phyloP scores from a whole-genome alignment of 2,113 vertebrate species.

The Parus major region DNA sequence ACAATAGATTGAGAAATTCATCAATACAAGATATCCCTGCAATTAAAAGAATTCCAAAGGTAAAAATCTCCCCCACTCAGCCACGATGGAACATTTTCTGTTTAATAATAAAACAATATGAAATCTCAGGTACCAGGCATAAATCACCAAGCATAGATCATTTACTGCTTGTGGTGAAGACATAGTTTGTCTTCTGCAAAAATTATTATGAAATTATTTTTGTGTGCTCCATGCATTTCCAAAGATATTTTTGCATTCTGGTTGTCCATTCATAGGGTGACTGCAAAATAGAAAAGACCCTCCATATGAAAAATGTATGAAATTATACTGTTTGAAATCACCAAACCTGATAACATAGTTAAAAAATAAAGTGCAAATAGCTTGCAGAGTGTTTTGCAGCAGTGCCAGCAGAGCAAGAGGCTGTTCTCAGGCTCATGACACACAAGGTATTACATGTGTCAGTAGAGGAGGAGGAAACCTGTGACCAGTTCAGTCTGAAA shows the following conservation, averaged over 20 bases:
- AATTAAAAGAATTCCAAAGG: neutral
- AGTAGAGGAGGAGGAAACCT: neutral
- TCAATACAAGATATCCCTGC: neutral
- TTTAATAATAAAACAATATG: neutral
- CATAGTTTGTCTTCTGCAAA: neutral
- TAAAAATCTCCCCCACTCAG: neutral
- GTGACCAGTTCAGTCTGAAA: neutral
- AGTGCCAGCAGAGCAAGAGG: neutral
- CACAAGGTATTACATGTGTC: neutral
- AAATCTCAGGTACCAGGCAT: neutral
- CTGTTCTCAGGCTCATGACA: neutral
- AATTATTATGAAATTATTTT: neutral
- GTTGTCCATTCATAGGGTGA: neutral
- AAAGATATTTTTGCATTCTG: neutral
- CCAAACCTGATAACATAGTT: neutral
- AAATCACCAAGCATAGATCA: too few species aligned
- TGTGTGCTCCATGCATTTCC: neutral
- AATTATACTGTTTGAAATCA: neutral
- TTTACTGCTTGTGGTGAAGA: neutral
- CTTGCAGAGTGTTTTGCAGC: neutral
- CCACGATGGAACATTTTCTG: neutral
- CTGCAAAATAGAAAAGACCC: neutral
- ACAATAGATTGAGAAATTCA: neutral
- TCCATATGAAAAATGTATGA: neutral
- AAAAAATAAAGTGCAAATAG: neutral